These are phyloP conservation scores for Acromyrmex charruanus DNA, from an alignment of 1,140 invertebrate genomes.

Conservation along the genomic window DNA sequence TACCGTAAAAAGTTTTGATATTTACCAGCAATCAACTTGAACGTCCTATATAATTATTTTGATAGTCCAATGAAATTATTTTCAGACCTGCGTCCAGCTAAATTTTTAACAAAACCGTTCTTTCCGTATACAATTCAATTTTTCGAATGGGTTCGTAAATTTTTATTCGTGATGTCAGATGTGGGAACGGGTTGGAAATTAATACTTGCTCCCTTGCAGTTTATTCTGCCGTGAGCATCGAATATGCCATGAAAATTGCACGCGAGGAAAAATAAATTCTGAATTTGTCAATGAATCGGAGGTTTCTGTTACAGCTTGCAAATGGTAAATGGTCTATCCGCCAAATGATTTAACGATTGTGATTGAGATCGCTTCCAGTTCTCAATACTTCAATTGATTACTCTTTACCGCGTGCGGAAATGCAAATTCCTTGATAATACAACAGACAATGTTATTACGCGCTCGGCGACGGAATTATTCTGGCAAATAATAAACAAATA, in stretches of 20 bases:
- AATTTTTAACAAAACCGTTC: no score
- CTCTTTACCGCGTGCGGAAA: slow-evolving; percentile 38
- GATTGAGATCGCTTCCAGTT: slow-evolving; percentile 47
- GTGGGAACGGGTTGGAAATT: not conserved
- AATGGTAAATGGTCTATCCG: slow-evolving; percentile 37
- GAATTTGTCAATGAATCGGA: slow-evolving; percentile 6
- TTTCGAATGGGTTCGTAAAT: slow-evolving; percentile 41
- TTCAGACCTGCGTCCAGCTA: no score
- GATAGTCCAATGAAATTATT: no score
- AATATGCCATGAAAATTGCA: not conserved
- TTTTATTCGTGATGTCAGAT: slow-evolving; percentile 52
- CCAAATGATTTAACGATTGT: slow-evolving; percentile 44
- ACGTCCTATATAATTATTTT: no score
- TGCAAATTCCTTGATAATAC: slow-evolving; percentile 48
- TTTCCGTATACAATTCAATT: slow-evolving; percentile 4
- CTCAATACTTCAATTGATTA: slow-evolving; percentile 55
- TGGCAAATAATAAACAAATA: slow-evolving; percentile 72
- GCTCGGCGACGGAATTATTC: slow-evolving; percentile 67
- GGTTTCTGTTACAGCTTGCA: slow-evolving; percentile 15
- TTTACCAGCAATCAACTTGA: no score
- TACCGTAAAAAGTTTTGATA: no score
- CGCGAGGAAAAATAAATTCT: slow-evolving; percentile 20
- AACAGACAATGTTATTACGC: slow-evolving; percentile 43
- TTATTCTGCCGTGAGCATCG: not conserved
- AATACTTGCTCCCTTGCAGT: slow-evolving; percentile 11